These are phyloP conservation scores for Frankliniella fusca DNA, from an alignment of 2,888 invertebrate genomes.

Conservation along the genomic window DNA sequence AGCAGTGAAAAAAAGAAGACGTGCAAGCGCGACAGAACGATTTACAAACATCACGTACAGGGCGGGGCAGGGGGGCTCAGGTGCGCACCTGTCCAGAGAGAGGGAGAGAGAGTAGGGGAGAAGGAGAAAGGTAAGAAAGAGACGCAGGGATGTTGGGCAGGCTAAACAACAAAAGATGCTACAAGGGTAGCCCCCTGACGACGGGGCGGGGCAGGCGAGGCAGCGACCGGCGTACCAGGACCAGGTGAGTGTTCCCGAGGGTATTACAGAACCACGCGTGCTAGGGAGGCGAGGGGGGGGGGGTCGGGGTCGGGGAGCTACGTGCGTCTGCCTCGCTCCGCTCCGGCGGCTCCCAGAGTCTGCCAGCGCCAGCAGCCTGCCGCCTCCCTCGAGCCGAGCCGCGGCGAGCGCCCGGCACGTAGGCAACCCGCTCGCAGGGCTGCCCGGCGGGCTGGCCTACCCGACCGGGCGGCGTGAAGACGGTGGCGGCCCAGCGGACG, in stretches of 20 bases:
- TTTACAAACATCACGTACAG: too few relatives aligned
- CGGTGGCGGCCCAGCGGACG: background rate
- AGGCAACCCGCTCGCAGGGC: background rate
- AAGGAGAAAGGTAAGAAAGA: too few relatives aligned
- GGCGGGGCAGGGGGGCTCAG: too few relatives aligned
- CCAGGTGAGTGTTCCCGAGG: constrained; percentile 6
- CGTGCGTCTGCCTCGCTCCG: background rate
- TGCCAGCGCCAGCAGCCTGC: background rate
- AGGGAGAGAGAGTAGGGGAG: too few relatives aligned
- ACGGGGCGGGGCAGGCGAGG: too few relatives aligned
- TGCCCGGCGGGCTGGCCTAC: background rate
- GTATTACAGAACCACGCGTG: constrained; percentile 4
- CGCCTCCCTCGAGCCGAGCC: background rate
- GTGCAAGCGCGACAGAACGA: too few relatives aligned
- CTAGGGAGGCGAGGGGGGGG: background rate
- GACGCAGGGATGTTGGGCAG: too few relatives aligned
- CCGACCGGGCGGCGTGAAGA: background rate
- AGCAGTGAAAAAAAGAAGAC: too few relatives aligned
- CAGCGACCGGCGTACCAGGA: background rate
- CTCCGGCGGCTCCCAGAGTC: background rate
- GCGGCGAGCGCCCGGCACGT: constrained; percentile 2
- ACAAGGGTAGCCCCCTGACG: too few relatives aligned
- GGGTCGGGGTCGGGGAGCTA: background rate
- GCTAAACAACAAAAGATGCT: too few relatives aligned
- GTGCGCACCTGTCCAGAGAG: too few relatives aligned